Evolutionary conservation across 2,113 vertebrate species (phyloP), one percentile per base, ranked within the genome.

Genomic region (Oceanites oceanicus): DNA sequence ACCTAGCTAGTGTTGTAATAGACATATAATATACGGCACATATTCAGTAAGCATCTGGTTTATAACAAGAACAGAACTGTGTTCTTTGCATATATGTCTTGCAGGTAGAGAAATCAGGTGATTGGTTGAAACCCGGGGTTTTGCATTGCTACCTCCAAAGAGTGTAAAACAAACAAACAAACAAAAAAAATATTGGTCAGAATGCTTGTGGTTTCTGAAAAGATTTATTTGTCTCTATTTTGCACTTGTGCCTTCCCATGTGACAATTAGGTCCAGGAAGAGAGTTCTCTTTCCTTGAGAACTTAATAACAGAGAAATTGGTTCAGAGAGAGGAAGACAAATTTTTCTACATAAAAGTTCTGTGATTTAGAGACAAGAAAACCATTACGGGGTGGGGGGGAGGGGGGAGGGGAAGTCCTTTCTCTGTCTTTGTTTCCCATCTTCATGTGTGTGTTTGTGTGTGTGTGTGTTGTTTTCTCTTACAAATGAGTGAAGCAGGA

Each of bases 131-230:
- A 47, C n/a, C n/a, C 1, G 1, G 56, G 4, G 12, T 5, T 86
- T 83, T 90, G 6, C 27, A 59, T 92, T 68, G 12, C 11, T 63
- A 4, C 9, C 4, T 76, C 45, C 55, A 26, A 79, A 80, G 34
- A 49, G 7, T 20, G 19, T 58, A 34, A 75, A 88, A 44, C 5
- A 62, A 30, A 0, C 4, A 62, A 30, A 0, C 4, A 58, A 38
- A 14, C 5, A 23, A 15, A 19, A 78, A 40, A 80, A 36, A 1
- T 18, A 78, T 26, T 62, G 17, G 1, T 14, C 23, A 65, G 55
- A 88, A 71, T 52, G 9, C 5, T 44, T 66, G 40, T 80, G 40
- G 26, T 61, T 88, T 93, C 50, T 82, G 42, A 70, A 78, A 87
- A 81, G 6, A 29, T 22, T 27, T 61, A 21, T 61, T 83, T 80